These are phyloP conservation scores for Eretmodus cyanostictus DNA, from an alignment of 2,113 vertebrate species.

Conservation along the genomic window DNA sequence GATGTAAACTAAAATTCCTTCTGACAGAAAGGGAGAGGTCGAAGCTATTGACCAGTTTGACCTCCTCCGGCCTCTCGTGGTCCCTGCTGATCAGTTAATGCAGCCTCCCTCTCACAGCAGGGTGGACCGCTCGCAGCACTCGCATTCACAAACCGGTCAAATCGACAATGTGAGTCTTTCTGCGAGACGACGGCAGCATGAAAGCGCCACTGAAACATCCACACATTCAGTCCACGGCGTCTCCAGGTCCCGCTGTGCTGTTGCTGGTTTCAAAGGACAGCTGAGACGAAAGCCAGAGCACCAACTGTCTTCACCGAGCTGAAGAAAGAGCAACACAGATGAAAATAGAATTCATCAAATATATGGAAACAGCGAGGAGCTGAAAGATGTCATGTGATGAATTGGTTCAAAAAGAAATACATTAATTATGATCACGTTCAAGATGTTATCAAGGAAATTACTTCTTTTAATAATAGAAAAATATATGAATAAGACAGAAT, in stretches of 20 bases:
- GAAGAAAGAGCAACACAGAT: neutral
- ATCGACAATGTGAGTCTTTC: neutral
- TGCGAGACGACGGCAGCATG: neutral
- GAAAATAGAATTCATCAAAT: rapidly evolving
- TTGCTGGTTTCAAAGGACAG: neutral
- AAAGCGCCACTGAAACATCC: neutral
- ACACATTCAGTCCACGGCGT: neutral
- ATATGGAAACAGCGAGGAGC: neutral
- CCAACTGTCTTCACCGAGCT: neutral
- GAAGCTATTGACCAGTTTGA: neutral
- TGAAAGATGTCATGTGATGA: neutral
- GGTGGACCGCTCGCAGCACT: neutral
- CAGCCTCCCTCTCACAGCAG: neutral
- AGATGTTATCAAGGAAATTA: neutral
- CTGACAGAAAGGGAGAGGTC: neutral
- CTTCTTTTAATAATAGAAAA: neutral
- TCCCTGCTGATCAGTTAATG: neutral
- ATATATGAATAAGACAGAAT: neutral
- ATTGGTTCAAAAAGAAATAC: neutral
- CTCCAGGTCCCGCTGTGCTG: neutral
- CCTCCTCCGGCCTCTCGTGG: neutral
- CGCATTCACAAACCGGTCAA: neutral
- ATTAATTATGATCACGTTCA: neutral
- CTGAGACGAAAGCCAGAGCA: neutral
- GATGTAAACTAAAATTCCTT: neutral